Evolutionary conservation across 2,888 invertebrate genomes (phyloP), one percentile per base, ranked within the genome.

Genomic region (Noctuana brunneofusca): DNA sequence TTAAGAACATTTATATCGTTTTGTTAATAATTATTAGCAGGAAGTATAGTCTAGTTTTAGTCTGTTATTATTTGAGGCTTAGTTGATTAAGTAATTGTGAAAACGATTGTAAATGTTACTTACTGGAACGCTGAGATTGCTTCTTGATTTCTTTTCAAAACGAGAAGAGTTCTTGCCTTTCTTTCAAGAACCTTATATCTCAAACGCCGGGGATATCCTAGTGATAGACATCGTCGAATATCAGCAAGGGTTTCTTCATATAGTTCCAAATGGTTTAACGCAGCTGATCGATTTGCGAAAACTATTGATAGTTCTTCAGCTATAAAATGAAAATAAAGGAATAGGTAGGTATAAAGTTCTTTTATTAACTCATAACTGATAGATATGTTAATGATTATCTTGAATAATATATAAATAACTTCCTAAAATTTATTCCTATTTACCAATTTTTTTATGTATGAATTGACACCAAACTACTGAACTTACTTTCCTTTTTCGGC

Each of bases 211-310:
- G 97, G 96, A 75, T 97, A 97, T 9, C 93, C 94, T 3, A 93
- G 80, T 9, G 92, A 83, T 0, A 95, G 78, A 12, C 95, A 93
- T 62, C 95, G 92, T 54, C 93, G 90, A n/a, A 96, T 94, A 74
- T 97, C 97, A 8, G 92, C 87, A 41, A 97, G 78, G 0, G 95
- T 93, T 50, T 94, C 92, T 67, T 95, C 93, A 75, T 93, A 94
- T 68, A 94, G 93, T 65, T 94, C 89, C 78, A 96, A 80, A 74
- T 96, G 96, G 74, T 95, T 96, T 38, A 96, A 89, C 0, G 95
- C 93, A 0, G 97, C 97, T 30, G 97, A 97, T 9, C 97, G 93
- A 80, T 97, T 97, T 0, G 96, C 96, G 69, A 95, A 87, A 4
- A 96, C 89, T 43, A 96, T 93, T 0, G 96, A 92, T 3, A 95